Evolutionary conservation across 1,140 invertebrate genomes (phyloP).

Genomic region (Drosophila chauvacae): DNA sequence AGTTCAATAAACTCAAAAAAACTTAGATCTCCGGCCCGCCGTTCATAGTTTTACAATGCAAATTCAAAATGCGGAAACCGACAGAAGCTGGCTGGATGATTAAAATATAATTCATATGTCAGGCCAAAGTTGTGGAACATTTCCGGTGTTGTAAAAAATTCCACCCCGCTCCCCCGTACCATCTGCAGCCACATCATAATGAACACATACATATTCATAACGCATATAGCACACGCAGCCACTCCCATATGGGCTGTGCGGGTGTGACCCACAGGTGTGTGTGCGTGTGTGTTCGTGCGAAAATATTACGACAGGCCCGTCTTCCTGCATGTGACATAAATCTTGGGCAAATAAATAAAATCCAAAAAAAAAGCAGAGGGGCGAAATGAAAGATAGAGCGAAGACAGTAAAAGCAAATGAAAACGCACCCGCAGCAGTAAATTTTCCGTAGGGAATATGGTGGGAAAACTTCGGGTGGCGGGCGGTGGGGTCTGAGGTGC

Average conservation of each 20-base stretch:
- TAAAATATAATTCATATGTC: constrained; percentile 65
- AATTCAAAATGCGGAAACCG: constrained; percentile 28
- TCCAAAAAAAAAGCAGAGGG: constrained; percentile 24
- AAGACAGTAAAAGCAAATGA: constrained; percentile 72
- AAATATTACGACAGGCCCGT: constrained; percentile 56
- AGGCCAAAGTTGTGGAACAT: constrained; percentile 71
- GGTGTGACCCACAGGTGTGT: constrained; percentile 28
- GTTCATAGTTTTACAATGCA: constrained; percentile 28
- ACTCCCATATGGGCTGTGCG: constrained; percentile 6
- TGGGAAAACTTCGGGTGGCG: not conserved
- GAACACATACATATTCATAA: constrained; percentile 81
- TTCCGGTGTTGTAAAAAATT: constrained; percentile 74
- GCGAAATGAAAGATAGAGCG: constrained; percentile 49
- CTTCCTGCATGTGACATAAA: constrained; percentile 74
- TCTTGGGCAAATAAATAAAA: constrained; percentile 77
- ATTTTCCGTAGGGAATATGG: constrained; percentile 41
- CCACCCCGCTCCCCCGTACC: constrained; percentile 8
- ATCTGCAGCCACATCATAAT: constrained; percentile 42
- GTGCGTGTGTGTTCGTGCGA: constrained; percentile 38
- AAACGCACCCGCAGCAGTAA: constrained; percentile 70
- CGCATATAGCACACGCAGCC: constrained; percentile 38
- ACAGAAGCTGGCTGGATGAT: constrained; percentile 42
- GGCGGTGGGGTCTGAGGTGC: constrained; percentile 8
- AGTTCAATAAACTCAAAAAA: constrained; percentile 37
- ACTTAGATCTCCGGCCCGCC: constrained; percentile 10